Evolutionary conservation across 2,113 vertebrate genomes (phyloP).

Genomic region (Condylura cristata): DNA sequence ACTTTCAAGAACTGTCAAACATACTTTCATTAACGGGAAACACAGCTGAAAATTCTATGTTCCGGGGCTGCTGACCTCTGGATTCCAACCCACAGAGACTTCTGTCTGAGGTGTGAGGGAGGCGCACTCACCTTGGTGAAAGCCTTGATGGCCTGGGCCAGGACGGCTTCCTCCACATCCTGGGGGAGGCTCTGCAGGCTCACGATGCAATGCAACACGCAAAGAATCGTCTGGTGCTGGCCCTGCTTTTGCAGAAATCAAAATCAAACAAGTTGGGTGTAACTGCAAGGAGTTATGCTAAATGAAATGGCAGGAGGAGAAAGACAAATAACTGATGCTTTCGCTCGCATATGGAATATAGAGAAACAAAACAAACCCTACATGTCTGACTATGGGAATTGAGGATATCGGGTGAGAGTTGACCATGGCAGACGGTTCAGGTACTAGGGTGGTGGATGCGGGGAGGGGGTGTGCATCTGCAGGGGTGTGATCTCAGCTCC

Average conservation of each 20-base stretch:
- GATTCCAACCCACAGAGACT: background rate
- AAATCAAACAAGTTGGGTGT: background rate
- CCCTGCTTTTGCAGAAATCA: constrained; percentile 85
- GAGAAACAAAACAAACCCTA: no score
- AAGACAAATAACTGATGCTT: no score
- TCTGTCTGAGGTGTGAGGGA: background rate
- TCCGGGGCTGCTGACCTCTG: background rate
- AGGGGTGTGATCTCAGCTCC: no score
- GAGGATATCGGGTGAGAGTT: no score
- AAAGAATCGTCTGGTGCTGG: constrained; percentile 93
- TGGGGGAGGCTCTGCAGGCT: constrained; percentile 89
- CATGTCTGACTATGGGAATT: no score
- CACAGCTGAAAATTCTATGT: background rate
- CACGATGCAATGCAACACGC: constrained; percentile 92
- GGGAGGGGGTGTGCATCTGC: no score
- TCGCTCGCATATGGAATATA: no score
- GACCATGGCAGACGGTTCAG: no score
- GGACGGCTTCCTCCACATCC: constrained; percentile 89
- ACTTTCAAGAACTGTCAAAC: constrained; percentile 10
- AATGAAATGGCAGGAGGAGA: no score
- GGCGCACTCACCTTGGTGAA: constrained; percentile 92
- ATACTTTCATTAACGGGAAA: background rate
- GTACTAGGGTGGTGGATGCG: no score
- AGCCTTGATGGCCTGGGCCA: constrained; percentile 91
- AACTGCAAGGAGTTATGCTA: no score